These are phyloP conservation scores for Danio choprae DNA, from an alignment of 2,797 vertebrate genomes.

Conservation along the genomic window DNA sequence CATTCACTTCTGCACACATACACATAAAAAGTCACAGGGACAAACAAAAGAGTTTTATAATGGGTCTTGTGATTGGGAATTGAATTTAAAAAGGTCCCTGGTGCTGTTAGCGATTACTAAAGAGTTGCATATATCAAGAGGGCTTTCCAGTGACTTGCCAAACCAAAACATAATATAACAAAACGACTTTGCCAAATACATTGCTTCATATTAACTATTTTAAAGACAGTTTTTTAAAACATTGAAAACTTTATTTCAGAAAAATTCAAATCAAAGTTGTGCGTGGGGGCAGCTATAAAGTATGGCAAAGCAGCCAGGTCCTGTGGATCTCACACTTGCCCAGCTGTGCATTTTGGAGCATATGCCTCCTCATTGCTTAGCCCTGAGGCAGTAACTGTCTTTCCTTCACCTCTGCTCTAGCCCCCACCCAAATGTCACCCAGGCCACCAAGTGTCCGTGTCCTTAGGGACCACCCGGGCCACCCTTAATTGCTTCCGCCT, in stretches of 20 bases:
- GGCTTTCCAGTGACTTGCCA: slow-evolving; percentile 1
- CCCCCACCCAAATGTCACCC: slow-evolving; percentile 68
- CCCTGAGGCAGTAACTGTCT: slow-evolving; percentile 59
- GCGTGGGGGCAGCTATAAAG: slow-evolving; percentile 14
- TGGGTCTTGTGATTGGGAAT: slow-evolving; percentile 39
- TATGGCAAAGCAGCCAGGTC: slow-evolving; percentile 57
- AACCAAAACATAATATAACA: slow-evolving; percentile 19
- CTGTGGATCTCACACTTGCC: slow-evolving; percentile 63
- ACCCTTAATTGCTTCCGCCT: slow-evolving; percentile 77
- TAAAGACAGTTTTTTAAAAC: not conserved
- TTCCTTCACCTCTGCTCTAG: slow-evolving; percentile 56
- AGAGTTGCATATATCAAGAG: slow-evolving; percentile 20
- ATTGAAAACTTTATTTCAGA: not conserved
- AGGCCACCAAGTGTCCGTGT: slow-evolving; percentile 70
- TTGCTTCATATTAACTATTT: not conserved
- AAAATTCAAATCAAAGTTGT: slow-evolving; percentile 2
- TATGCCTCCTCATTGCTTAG: slow-evolving; percentile 74
- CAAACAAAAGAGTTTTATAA: slow-evolving; percentile 56
- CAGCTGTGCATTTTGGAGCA: slow-evolving; percentile 64
- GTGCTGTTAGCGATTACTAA: not conserved
- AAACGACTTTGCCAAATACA: not conserved
- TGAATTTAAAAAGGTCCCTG: slow-evolving; percentile 9
- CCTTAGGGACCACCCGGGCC: slow-evolving; percentile 72
- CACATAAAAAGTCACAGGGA: slow-evolving; percentile 55
- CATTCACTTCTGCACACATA: slow-evolving; percentile 63